These are phyloP conservation scores for Lithobius niger DNA, from an alignment of 1,140 invertebrate species.

Conservation along the genomic window DNA sequence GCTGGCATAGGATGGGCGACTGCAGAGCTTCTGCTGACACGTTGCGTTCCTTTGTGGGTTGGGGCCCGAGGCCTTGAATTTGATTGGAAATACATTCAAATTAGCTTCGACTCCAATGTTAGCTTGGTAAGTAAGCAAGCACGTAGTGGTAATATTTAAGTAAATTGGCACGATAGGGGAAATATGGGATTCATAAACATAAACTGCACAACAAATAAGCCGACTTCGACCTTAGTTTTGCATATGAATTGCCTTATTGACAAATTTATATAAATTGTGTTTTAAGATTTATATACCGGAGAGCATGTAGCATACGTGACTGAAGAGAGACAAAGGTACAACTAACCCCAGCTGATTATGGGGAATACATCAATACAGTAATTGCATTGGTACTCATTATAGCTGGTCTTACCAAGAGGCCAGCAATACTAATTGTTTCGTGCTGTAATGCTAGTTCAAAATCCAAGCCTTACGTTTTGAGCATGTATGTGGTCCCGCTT, in stretches of 20 bases:
- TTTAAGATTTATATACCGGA: not conserved
- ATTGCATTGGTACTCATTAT: too few relatives aligned
- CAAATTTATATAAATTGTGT: not conserved
- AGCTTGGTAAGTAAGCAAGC: conserved; percentile 48
- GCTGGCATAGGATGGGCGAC: conserved; percentile 92
- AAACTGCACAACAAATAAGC: not conserved
- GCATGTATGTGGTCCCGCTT: too few relatives aligned
- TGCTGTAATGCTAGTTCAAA: too few relatives aligned
- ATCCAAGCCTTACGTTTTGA: too few relatives aligned
- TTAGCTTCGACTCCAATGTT: conserved; percentile 89
- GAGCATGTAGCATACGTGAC: not conserved
- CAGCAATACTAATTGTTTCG: too few relatives aligned
- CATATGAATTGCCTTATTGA: not conserved
- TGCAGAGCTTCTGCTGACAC: conserved; percentile 77
- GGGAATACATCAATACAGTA: too few relatives aligned
- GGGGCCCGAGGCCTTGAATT: conserved; percentile 92
- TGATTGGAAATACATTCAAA: conserved; percentile 89
- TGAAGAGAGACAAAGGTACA: too few relatives aligned
- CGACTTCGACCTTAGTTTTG: not conserved
- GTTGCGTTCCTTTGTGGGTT: conserved; percentile 80
- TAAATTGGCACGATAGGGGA: not conserved
- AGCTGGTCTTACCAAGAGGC: too few relatives aligned
- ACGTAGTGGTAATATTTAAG: conserved; percentile 5
- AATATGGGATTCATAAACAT: not conserved
- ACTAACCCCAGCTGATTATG: too few relatives aligned